Evolutionary conservation across 2,888 invertebrate species (phyloP), one percentile per base, ranked within the genome.

Genomic region (Reticulitermes lucifugus): DNA sequence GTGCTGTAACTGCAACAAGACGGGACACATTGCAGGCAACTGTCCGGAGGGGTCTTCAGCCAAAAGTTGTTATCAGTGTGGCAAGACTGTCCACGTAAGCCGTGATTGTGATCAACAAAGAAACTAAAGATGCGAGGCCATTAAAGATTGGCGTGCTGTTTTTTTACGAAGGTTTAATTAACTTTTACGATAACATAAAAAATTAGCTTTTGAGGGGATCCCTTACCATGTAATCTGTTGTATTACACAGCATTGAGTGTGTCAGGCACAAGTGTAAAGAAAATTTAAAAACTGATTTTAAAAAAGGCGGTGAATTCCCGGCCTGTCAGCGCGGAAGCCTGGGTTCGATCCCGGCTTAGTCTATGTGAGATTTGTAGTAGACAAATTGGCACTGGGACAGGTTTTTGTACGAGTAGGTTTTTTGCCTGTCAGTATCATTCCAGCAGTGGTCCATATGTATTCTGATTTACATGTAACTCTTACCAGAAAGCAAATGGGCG

Each of bases 21-120:
- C 94, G 90, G 96, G 96, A 83, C 95, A 96, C 94, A 92, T 94
- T 87, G 93, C 93, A 87, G 92, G 94, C 85, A 93, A 94, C 88
- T 94, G 94, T 88, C 93, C 93, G 43, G 93, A 93, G 87, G 90
- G 90, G 85, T 90, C 90, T 83, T 82, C 86, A 29, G 92, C 91
- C 90, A 96, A 97, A 93, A 96, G 96, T 89, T 98, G 98, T 94
- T 98, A 97, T 93, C 95, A 95, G 90, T 98, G 98, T 93, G 96
- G 97, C 93, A 96, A 98, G 92, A 94, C 95, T 88, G 97, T 97
- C 88, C 97, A 97, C 93, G 95, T 97, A 93, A 96, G 96, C 92
- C 96, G 97, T 91, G 97, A 97, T 91, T 97, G 97, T 93, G 96
- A 95, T 90, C 96, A 96, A 91, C 94, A 95, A n/a, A 79, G 43